Base-by-base conservation (phyloP, 2,113 vertebrate species). In the Rhabdornis inornatus region DNA sequence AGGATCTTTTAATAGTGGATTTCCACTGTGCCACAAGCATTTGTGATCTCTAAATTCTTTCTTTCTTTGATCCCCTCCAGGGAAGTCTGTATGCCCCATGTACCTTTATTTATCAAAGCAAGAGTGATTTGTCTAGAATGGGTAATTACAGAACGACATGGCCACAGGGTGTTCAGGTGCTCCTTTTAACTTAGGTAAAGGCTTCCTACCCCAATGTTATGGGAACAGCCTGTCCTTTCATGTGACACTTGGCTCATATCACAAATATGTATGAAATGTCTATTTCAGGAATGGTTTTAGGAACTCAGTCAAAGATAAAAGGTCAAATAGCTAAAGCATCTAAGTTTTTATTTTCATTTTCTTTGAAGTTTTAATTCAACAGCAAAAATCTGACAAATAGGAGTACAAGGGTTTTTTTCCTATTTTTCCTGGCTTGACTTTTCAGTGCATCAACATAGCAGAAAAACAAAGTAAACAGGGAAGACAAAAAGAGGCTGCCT, bases 131-230 rank as follows among this genome's bases (percentile, higher is more conserved):
- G n/a, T 87, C 69, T 76, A 25, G 87, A 63, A 55, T 0, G 15
- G 35, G 15, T 70, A 89, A 93, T 88, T 71, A 84, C 11, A 71
- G 39, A 87, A 52, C 52, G 71, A 78, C 49, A 64, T 28, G 49
- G 87, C 87, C 76, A 94, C 44, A 74, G 83, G 72, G 39, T 61
- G 47, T 70, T 87, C 69, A 88, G 92, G 89, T 90, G 89, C 53
- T 94, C 42, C 87, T 90, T 92, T 81, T 44, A 83, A 84, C 64
- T 81, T 10, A 35, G 30, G 72, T 23, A 71, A 93, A 92, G 64
- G n/a, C 14, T 75, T 81, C 69, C 31, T 55, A 57, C 40, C 42
- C 21, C 56, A 31, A 0, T 17, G 60, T 52, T 89, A 30, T 2
- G 15, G 65, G 35, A 92, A 89, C 31, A 87, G 44, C 52, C 37